These are phyloP conservation scores for Lophochroa leadbeateri DNA, from an alignment of 2,113 vertebrate species.

Conservation along the genomic window DNA sequence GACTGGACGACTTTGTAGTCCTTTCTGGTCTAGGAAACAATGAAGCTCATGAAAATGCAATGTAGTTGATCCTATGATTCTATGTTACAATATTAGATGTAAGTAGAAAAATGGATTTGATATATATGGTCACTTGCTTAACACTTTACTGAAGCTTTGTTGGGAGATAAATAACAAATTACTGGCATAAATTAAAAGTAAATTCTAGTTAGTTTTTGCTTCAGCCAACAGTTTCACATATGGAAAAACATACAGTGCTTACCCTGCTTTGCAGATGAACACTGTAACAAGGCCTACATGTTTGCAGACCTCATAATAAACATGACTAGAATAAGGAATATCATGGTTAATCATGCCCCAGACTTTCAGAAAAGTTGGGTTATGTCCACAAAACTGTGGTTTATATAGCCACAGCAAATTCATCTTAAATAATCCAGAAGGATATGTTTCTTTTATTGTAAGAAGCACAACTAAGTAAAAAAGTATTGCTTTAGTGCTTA, in stretches of 20 bases:
- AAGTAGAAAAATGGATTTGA: neutral
- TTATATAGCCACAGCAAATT: neutral
- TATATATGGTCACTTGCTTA: neutral
- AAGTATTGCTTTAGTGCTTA: neutral
- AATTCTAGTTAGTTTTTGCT: neutral
- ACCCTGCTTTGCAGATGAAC: neutral
- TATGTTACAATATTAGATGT: neutral
- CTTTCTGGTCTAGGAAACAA: neutral
- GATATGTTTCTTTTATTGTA: neutral
- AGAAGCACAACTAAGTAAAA: neutral
- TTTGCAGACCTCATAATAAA: neutral
- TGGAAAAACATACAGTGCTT: neutral
- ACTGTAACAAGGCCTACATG: neutral
- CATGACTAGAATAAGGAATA: neutral
- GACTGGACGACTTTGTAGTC: neutral
- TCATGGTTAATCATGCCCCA: neutral
- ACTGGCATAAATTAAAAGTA: neutral
- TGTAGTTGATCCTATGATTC: neutral
- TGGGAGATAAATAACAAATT: neutral
- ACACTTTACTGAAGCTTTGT: neutral
- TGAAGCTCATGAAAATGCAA: neutral
- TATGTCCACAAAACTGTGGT: neutral
- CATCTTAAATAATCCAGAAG: neutral
- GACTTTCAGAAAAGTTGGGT: neutral
- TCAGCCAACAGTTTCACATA: neutral